These are phyloP conservation scores for Rhodeus uyekii DNA, from an alignment of 2,797 vertebrate species.

Conservation along the genomic window DNA sequence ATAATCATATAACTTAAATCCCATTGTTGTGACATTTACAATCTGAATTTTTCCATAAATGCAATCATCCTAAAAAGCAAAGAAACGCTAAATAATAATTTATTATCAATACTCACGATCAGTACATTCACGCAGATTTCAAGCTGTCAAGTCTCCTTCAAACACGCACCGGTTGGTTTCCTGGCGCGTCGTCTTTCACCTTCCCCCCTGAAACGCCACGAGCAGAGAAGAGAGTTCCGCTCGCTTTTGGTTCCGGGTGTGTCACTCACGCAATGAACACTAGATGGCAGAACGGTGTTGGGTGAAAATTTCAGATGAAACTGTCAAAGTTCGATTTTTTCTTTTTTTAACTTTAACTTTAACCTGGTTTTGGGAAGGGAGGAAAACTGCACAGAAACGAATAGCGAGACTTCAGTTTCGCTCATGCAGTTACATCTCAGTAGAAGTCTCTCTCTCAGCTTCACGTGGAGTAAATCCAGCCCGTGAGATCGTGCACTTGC, in stretches of 20 bases:
- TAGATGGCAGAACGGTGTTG: slow-evolving; percentile 19
- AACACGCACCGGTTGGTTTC: slow-evolving; percentile 46
- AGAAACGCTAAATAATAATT: background rate
- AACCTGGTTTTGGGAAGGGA: background rate
- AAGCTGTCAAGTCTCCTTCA: slow-evolving; percentile 71
- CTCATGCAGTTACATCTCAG: background rate
- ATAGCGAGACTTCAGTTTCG: background rate
- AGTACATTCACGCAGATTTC: background rate
- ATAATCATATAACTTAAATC: background rate
- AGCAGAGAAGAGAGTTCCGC: slow-evolving; percentile 24
- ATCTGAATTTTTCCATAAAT: background rate
- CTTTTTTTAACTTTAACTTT: background rate
- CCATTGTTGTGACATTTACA: background rate
- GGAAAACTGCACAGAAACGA: background rate
- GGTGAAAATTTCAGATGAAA: background rate
- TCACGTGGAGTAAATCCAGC: slow-evolving; percentile 2
- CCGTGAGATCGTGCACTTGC: slow-evolving; percentile 32
- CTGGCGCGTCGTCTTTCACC: slow-evolving; percentile 48
- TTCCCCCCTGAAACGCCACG: slow-evolving; percentile 48
- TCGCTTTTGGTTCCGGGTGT: slow-evolving; percentile 53
- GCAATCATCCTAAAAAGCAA: background rate
- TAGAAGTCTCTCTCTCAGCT: background rate
- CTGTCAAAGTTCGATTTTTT: slow-evolving; percentile 18
- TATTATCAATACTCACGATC: background rate
- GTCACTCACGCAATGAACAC: slow-evolving; percentile 10